These are phyloP conservation scores for Cryptotermes secundus DNA, from an alignment of 1,140 invertebrate genomes.

Conservation along the genomic window DNA sequence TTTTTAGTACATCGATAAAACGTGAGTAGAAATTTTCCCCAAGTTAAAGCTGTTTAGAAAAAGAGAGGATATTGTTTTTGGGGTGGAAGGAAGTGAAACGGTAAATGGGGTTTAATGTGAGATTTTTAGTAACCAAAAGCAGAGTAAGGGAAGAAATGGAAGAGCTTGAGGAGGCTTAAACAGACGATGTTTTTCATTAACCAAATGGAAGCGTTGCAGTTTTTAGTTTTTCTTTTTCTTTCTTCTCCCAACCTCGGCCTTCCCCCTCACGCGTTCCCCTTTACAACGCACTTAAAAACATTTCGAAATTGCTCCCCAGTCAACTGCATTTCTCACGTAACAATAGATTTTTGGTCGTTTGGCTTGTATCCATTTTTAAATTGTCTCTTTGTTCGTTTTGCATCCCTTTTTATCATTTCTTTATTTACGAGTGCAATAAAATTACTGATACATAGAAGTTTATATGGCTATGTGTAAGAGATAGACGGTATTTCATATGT, in stretches of 20 bases:
- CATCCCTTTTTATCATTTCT: neutral
- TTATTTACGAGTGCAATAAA: neutral
- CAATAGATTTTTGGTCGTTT: neutral
- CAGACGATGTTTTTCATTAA: constrained; percentile 9
- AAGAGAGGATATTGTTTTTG: neutral
- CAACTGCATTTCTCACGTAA: neutral
- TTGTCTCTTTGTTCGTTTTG: neutral
- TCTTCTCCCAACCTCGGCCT: too few relatives aligned
- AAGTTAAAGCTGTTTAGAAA: constrained; percentile 17
- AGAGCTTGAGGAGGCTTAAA: neutral
- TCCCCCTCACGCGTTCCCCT: too few relatives aligned
- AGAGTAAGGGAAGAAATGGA: constrained; percentile 7
- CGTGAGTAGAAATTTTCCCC: neutral
- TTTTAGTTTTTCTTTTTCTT: neutral
- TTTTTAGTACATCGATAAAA: constrained; percentile 11
- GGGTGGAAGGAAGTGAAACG: too few relatives aligned
- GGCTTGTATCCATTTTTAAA: too few relatives aligned
- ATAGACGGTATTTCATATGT: neutral
- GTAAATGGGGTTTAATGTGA: neutral
- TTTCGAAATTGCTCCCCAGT: neutral
- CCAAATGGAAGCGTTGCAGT: constrained; percentile 15
- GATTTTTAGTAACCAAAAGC: constrained; percentile 18
- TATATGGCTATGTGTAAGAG: neutral
- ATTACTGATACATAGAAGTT: neutral
- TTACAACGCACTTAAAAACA: too few relatives aligned